A percentile compares a stretch with the other conserved stretches of the same genome.
Conservation (phyloP, 2,113 vertebrate genomes). For the Gavia stellata region DNA sequence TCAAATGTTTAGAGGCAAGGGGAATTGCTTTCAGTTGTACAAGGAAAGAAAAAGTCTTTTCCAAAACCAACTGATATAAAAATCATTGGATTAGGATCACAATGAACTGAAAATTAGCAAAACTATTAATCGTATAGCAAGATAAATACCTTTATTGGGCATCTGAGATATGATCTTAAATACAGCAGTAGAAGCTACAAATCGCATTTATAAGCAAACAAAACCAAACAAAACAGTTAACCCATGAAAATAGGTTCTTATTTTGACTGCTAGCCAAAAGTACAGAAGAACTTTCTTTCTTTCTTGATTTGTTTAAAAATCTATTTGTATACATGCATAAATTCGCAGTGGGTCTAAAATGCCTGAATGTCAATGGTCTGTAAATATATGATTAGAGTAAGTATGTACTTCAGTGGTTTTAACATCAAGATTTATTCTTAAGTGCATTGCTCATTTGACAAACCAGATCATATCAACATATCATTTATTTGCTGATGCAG, state of each 20-base stretch:
- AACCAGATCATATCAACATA: background rate
- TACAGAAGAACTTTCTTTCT: fast-evolving
- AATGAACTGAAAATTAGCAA: background rate
- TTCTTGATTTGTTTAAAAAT: background rate
- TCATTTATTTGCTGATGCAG: background rate
- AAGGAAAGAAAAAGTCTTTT: background rate
- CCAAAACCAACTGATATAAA: background rate
- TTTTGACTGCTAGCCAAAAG: background rate
- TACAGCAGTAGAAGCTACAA: background rate
- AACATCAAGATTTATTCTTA: background rate
- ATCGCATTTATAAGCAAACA: background rate
- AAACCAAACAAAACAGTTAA: background rate
- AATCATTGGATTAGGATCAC: background rate
- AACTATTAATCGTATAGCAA: background rate
- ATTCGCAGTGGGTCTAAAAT: background rate
- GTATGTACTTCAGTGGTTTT: background rate
- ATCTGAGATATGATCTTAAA: background rate
- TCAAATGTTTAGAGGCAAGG: background rate
- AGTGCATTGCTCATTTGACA: background rate
- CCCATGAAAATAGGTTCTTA: background rate
- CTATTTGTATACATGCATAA: background rate
- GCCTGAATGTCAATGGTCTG: background rate
- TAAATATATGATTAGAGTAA: background rate
- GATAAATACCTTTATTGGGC: background rate
- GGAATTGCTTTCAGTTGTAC: background rate